Evolutionary conservation across 2,113 vertebrate species (phyloP).

Genomic region (Eupsittula cactorum): DNA sequence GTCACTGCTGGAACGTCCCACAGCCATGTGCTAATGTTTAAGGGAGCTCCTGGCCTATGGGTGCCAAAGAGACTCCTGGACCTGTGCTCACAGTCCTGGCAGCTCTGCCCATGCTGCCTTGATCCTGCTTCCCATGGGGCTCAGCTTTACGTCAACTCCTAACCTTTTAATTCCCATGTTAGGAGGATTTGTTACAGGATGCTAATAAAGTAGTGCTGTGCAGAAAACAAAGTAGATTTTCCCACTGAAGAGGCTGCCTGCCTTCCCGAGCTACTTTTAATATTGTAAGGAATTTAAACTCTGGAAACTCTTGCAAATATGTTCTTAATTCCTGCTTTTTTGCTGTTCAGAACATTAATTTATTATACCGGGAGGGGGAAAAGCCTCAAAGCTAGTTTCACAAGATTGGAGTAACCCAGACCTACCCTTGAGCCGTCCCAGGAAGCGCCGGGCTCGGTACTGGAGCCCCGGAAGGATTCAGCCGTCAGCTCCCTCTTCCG

Average conservation of each 20-base stretch:
- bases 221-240: background rate
- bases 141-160: background rate
- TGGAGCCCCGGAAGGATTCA: background rate
- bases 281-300: background rate
- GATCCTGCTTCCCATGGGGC: background rate
- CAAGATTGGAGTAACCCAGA: fast-evolving
- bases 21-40: background rate
- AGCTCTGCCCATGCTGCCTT: background rate
- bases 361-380: background rate
- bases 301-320: background rate
- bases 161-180: background rate
- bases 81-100: background rate
- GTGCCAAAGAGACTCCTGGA: background rate
- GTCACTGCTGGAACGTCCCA: background rate
- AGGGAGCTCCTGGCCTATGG: background rate
- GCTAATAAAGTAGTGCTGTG: background rate
- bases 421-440: background rate
- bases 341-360: background rate
- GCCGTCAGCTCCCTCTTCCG: background rate
- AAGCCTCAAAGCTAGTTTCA: fast-evolving
- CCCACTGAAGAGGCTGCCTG: background rate
- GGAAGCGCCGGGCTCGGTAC: background rate
- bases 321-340: background rate
- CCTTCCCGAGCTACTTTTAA: background rate
- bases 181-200: background rate